Base-by-base conservation (phyloP, 1,140 invertebrate genomes). In the Orius insidiosus region DNA sequence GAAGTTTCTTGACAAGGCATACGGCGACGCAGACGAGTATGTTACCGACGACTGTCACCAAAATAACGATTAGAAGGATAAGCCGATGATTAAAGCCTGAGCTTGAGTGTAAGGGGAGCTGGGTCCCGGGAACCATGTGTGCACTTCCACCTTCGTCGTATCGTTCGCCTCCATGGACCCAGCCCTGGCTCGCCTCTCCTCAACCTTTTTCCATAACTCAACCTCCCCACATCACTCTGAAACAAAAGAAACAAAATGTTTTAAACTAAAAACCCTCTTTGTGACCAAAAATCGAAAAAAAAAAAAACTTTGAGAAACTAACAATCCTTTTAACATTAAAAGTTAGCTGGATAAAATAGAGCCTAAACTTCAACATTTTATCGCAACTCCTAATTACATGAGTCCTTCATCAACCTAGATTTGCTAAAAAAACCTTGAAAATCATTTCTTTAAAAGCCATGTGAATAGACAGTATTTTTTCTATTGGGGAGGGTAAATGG, bases 21-120 rank as follows among this genome's bases (percentile, higher is more conserved):
- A 94, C 86, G 30, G 86, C 85, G 5, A 92, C 72, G 60, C 73
- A 90, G 56, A 94, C 87, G 45, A 93, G 66, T 40, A 88, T 76
- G 63, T 95, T 95, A 19, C 88, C 88, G 30, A 89, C 71, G 41
- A 88, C 74, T 0, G 85, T 89, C 35, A 75, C 78, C 38, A 85
- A 61, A 51, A 86, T 85, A 19, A 88, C 76, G 52, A 74, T 67
- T 51, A 80, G 67, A 42, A 87, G 69, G 33, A 85, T 65, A 40
- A 80, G 41, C 75, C 74, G 48, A 86, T 71, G 37, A 81, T 54
- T 47, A 85, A 71, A 36, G 78, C 74, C 56, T 78, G 66, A 11
- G 63, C 46, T 5, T 67, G 60, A 31, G 63, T 65, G 53, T 68
- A 68, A 4, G 58, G 60, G 30, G 56, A 54, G 35, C 37, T 51